Conservation (phyloP, 2,113 vertebrate species). For the Tricholaema leucomelas region DNA sequence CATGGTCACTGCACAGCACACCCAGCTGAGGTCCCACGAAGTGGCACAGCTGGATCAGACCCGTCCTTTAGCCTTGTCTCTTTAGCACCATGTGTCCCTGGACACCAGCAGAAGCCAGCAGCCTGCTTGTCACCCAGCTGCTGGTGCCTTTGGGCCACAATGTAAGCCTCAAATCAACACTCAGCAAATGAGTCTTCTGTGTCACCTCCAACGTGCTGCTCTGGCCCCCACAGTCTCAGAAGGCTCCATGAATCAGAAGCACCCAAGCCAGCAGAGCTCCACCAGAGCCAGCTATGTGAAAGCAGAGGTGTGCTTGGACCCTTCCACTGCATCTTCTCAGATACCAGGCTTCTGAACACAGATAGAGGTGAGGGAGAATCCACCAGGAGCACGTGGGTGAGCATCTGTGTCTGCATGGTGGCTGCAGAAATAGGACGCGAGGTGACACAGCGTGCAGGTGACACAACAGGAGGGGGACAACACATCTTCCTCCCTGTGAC, state of each 20-base stretch:
- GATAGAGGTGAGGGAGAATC: background rate
- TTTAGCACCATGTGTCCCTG: too few species aligned
- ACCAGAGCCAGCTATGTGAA: background rate
- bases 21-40: accelerated
- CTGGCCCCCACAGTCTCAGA: background rate
- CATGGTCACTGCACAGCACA: too few species aligned
- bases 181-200: background rate
- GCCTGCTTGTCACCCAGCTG: background rate
- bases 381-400: accelerated
- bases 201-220: background rate
- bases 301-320: accelerated
- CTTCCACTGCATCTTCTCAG: background rate
- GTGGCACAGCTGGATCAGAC: background rate
- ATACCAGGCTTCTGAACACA: background rate
- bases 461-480: background rate
- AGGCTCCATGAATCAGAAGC: background rate
- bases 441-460: too few species aligned
- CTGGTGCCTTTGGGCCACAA: background rate
- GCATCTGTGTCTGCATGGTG: accelerated
- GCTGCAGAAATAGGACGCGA: background rate
- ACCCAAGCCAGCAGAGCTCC: background rate
- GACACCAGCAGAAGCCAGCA: background rate
- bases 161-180: background rate
- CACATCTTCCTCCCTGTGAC: accelerated
- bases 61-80: background rate